Evolutionary conservation across 1,140 invertebrate species (phyloP), one percentile per base, ranked within the genome.

Genomic region (Druon quercuslanigerum): DNA sequence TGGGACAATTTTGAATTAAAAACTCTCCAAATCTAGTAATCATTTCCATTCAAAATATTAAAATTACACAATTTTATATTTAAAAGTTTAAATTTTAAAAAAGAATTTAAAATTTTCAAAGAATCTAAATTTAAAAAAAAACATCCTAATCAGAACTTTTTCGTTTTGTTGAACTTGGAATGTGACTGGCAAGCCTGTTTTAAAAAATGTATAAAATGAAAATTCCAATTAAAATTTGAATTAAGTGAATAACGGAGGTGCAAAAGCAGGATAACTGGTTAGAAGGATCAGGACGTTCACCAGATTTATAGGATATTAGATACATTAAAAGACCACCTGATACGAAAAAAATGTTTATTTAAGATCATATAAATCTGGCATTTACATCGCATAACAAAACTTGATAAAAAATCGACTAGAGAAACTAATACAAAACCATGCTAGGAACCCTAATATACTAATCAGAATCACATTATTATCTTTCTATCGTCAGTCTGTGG

Each of bases 351-450:
- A 50, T 9, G 81, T 87, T 88, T 89, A 88, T 89, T 88, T 79
- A 87, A 84, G 17, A 87, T 88, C 86, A 78, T 87, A 89, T 89
- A 87, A 88, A 88, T 89, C 87, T 89, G 86, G 87, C 85, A 86
- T 77, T 85, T 72, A 76, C n/a, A 73, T 57, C 40, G 66, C 56
- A 77, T 20, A 46, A 70, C 12, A 73, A 70, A 51, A 66, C 71
- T 73, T 80, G 57, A 78, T 71, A 77, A 76, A 79, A 82, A 74
- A 71, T 78, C 78, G 85, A 84, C 86, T 86, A 86, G 82, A 83
- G 50, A 79, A 72, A 76, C 73, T 79, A 83, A 72, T 56, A 79
- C 77, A 52, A 16, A 56, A 56, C 16, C 16, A 19, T 19, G 25
- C 19, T 19, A 19, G 57, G 12, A 60, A 60, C 79, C 74, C 66